These are phyloP conservation scores for Artibeus jamaicensis DNA, from an alignment of 2,797 vertebrate species.

Conservation along the genomic window DNA sequence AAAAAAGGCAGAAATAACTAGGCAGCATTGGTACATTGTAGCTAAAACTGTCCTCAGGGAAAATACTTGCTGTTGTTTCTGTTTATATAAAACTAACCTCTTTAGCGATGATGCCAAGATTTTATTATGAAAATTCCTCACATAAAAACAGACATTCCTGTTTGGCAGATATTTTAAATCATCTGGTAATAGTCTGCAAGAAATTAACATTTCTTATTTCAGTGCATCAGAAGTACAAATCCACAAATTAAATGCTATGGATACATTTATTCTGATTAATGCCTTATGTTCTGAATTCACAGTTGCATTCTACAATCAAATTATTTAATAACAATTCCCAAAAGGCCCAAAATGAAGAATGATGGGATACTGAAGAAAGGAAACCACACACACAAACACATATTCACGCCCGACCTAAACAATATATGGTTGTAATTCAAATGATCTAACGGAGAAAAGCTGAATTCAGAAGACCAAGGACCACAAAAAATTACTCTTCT, in stretches of 20 bases:
- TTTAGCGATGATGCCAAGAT: constrained; percentile 49
- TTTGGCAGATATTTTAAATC: constrained; percentile 65
- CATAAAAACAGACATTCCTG: constrained; percentile 42
- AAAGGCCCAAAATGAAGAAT: constrained; percentile 29
- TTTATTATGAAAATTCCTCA: constrained; percentile 68
- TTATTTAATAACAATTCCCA: constrained; percentile 54
- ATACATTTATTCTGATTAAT: constrained; percentile 28
- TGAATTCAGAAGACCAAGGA: not conserved
- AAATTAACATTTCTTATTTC: constrained; percentile 73
- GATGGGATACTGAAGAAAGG: not conserved
- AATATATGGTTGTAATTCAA: not conserved
- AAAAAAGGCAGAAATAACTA: constrained; percentile 55
- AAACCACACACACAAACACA: no score
- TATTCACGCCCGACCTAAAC: not conserved
- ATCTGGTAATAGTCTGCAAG: constrained; percentile 50
- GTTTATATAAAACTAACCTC: constrained; percentile 63
- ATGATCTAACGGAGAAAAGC: not conserved
- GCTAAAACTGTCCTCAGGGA: constrained; percentile 61
- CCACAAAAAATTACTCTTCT: constrained; percentile 5
- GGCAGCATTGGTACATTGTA: constrained; percentile 36
- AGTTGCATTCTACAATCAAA: constrained; percentile 33
- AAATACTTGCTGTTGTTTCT: constrained; percentile 64
- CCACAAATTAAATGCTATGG: not conserved
- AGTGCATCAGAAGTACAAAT: constrained; percentile 55
- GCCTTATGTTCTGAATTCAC: not conserved